Base-by-base conservation (phyloP, 2,113 vertebrate species). In the Motacilla tschutschensis region DNA sequence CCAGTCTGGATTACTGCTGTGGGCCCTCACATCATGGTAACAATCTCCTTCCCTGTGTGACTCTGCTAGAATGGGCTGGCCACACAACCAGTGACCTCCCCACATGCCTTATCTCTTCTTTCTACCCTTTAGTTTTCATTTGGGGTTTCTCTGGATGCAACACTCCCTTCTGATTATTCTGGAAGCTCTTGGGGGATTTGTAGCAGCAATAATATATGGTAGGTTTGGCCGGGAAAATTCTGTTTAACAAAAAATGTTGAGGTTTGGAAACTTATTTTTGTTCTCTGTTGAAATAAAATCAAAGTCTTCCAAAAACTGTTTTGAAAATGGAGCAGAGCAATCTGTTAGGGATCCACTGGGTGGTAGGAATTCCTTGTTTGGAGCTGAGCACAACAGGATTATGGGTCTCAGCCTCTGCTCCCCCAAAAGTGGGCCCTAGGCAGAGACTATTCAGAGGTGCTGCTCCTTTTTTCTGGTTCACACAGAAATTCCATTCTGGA, bases 231-330 rank as follows among this genome's bases (percentile, higher is more conserved):
- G 82, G 88, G 58, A 87, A 87, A 87, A 87, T 54, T 74, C 53
- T 53, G 15, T 74, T 87, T 44, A 62, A 70, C 74, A 85, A 87
- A 95, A 91, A 93, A 62, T 64, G 8, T 64, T 91, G 90, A 85
- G 67, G 72, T 88, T 90, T 93, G 60, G 64, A 80, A 74, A 77
- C 25, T 71, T 64, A 60, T 84, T 92, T 89, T 85, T 10, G 1
- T 74, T 91, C 48, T 79, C 15, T 77, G 47, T 65, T 77, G 72
- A 86, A 91, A 83, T 38, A 80, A 88, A 95, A 95, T 62, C 72
- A 85, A 92, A 88, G 75, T 64, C 21, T 88, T 92, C 25, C 44
- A 84, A 87, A 88, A 92, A 67, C 21, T 80, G 25, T 54, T 85
- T 75, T 91, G 77, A 73, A 91, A 92, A 85, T 2, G 14, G 65